Evolutionary conservation across 2,797 vertebrate species (phyloP).

Genomic region (Notolabrus celidotus): DNA sequence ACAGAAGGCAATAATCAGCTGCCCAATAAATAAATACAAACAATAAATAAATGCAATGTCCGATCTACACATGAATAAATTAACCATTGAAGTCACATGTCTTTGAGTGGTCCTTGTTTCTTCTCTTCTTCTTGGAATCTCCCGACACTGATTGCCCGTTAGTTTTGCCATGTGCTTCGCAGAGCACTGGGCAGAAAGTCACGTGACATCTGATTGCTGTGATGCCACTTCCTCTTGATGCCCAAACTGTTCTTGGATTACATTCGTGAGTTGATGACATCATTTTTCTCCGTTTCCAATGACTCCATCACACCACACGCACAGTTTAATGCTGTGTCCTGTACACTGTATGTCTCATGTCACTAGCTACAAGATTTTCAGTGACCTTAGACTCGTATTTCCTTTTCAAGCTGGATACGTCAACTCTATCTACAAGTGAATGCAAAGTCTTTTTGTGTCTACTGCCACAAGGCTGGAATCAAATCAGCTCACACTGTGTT

Average conservation of each 20-base stretch:
- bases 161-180: constrained; percentile 23
- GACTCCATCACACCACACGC: constrained; percentile 41
- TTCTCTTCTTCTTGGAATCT: constrained; percentile 28
- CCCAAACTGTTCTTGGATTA: constrained; percentile 67
- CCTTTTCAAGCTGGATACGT: constrained; percentile 31
- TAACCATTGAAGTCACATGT: constrained; percentile 69
- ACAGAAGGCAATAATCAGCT: constrained; percentile 78
- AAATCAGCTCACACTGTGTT: constrained; percentile 18
- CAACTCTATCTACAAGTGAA: constrained; percentile 53
- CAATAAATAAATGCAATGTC: constrained; percentile 85
- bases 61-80: constrained; percentile 83
- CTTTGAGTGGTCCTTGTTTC: constrained; percentile 62
- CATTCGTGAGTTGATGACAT: constrained; percentile 74
- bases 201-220: constrained; percentile 30
- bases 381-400: constrained; percentile 20
- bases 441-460: constrained; percentile 22
- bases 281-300: constrained; percentile 37
- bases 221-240: constrained; percentile 34
- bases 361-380: constrained; percentile 40
- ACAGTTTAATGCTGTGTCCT: constrained; percentile 52
- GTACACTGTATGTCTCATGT: constrained; percentile 43
- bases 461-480: constrained; percentile 14
- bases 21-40: constrained; percentile 86
- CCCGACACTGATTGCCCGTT: constrained; percentile 29
- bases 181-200: constrained; percentile 16